Conservation (phyloP, 1,140 invertebrate species). For the Megathymus violae region DNA sequence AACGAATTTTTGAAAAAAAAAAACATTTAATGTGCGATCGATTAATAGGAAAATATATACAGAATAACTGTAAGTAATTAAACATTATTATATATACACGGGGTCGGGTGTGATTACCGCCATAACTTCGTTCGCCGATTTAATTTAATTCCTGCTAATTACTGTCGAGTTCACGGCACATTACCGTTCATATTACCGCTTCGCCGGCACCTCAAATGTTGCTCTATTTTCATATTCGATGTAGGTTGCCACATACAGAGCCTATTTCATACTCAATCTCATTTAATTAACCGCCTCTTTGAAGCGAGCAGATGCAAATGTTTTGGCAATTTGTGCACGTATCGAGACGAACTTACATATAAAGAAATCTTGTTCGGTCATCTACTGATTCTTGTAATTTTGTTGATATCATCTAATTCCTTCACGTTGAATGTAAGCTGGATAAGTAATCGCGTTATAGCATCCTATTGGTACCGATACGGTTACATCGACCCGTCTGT, state of each 20-base stretch:
- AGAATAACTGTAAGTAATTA: no score
- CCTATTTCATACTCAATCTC: slow-evolving; percentile 48
- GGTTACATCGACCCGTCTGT: not conserved
- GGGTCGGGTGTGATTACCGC: slow-evolving; percentile 18
- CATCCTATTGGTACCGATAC: slow-evolving; percentile 8
- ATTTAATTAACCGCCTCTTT: slow-evolving; percentile 51
- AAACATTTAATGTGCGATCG: no score
- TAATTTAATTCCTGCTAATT: slow-evolving; percentile 69
- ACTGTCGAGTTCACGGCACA: slow-evolving; percentile 50
- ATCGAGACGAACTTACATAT: slow-evolving; percentile 29
- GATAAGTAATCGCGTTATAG: slow-evolving; percentile 12
- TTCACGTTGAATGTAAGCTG: slow-evolving; percentile 1
- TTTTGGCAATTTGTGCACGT: slow-evolving; percentile 17
- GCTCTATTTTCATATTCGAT: slow-evolving; percentile 54
- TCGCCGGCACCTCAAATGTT: slow-evolving; percentile 40
- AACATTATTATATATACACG: no score
- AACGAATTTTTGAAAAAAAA: no score
- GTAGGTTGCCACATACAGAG: slow-evolving; percentile 42
- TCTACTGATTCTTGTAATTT: slow-evolving; percentile 18
- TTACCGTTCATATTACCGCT: slow-evolving; percentile 37
- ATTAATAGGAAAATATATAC: no score
- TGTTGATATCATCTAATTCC: slow-evolving; percentile 18
- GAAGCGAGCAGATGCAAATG: slow-evolving; percentile 40
- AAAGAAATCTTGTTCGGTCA: slow-evolving; percentile 38
- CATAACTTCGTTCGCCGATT: slow-evolving; percentile 47